phyloP scores from a whole-genome alignment of 2,888 invertebrate species.

The Spodoptera littoralis region DNA sequence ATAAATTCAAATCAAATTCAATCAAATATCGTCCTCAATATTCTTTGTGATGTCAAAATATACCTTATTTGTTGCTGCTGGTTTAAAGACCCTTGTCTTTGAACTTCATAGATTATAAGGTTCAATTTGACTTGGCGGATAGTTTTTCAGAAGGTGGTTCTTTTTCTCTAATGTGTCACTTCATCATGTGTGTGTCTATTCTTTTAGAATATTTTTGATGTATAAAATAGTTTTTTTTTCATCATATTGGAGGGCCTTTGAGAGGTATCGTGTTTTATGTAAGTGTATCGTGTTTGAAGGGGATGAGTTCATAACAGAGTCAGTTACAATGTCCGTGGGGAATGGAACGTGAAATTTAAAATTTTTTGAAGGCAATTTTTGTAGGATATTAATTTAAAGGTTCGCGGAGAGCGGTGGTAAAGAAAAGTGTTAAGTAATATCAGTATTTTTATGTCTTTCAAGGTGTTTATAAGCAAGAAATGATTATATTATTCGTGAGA shows the following conservation, averaged over 20 bases:
- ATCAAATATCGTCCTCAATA: conserved; percentile 53
- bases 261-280: conserved; percentile 60
- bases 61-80: conserved; percentile 12
- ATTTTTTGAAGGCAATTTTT: conserved; percentile 8
- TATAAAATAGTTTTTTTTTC: conserved; percentile 54
- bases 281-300: conserved; percentile 34
- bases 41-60: conserved; percentile 53
- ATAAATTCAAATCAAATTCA: conserved; percentile 62
- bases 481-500: too few species aligned
- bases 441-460: too few species aligned
- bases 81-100: not conserved
- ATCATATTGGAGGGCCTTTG: conserved; percentile 51
- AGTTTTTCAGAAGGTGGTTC: conserved; percentile 16
- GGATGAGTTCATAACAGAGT: conserved; percentile 58
- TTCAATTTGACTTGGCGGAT: conserved; percentile 11
- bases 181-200: conserved; percentile 43
- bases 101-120: conserved; percentile 1
- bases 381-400: not conserved
- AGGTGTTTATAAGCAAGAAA: too few species aligned
- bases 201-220: conserved; percentile 56
- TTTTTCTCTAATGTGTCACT: conserved; percentile 34
- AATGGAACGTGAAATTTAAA: conserved; percentile 34
- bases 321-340: conserved; percentile 52
- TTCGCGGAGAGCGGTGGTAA: not conserved
- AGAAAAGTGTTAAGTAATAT: not conserved